Evolutionary conservation across 2,888 invertebrate genomes (phyloP), one percentile per base, ranked within the genome.

Genomic region (Baronia brevicornis): DNA sequence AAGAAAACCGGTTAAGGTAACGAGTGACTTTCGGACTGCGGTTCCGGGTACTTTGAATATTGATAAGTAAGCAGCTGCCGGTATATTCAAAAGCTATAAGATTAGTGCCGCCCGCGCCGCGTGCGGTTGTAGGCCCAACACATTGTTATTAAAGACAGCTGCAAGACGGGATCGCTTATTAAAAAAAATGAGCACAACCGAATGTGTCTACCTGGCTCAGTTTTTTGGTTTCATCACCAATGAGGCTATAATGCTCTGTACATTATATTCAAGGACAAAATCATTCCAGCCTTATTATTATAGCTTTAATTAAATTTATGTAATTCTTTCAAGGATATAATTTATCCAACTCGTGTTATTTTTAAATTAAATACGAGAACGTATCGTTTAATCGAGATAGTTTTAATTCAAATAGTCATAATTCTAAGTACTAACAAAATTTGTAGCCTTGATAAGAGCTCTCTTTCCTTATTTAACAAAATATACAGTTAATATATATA

Each of bases 111-210:
- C 55, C 52, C 48, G 62, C 51, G 52, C 60, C 55, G 51, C n/a
- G 44, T 46, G 53, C 53, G 59, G 55, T 54, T 66, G 68, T 52
- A 57, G 58, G 59, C 36, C 43, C 31, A 43, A 59, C 60, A 66
- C 64, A 68, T 69, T 72, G 67, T 70, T 67, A 73, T 64, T 68
- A 67, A 51, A 39, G 63, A 55, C 78, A 78, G 74, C 75, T 77
- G 78, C 73, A 46, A 59, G 57, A 57, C 60, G 58, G 60, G 57
- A 48, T 53, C 47, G 49, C 54, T 45, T 47, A 58, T 46, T 55
- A 57, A 58, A 60, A n/a, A n/a, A 57, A 57, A 52, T 44, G 45
- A 54, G 38, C 36, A 48, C 43, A 46, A 48, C 35, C 47, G 38
- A 47, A 48, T 36, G 43, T 45, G 47, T 54, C 51, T 65, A 65